These are phyloP conservation scores for Pangasius djambal DNA, from an alignment of 2,797 vertebrate species.

Conservation along the genomic window DNA sequence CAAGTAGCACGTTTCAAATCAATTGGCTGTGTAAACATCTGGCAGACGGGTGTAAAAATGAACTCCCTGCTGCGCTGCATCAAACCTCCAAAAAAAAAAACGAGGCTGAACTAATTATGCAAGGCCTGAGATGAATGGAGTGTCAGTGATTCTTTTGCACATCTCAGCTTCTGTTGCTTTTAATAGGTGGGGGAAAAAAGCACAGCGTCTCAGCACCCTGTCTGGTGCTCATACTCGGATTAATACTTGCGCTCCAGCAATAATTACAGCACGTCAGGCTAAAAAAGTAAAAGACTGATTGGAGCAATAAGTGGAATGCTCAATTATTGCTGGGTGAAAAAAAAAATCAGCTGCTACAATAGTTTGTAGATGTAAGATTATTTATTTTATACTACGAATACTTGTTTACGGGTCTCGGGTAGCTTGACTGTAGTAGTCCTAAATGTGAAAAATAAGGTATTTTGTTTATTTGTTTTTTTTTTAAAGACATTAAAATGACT, in stretches of 20 bases:
- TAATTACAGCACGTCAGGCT: constrained; percentile 14
- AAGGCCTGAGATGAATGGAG: constrained; percentile 40
- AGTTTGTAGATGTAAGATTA: neutral
- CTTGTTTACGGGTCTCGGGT: neutral
- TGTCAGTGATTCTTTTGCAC: constrained; percentile 36
- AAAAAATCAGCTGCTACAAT: neutral
- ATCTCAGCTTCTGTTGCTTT: constrained; percentile 17
- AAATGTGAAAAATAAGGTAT: neutral
- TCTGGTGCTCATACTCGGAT: neutral
- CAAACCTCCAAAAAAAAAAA: constrained; percentile 29
- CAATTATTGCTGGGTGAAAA: neutral
- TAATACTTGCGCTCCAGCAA: neutral
- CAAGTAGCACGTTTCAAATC: constrained; percentile 26
- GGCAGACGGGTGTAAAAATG: constrained; percentile 43
- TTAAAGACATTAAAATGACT: neutral
- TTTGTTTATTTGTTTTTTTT: neutral
- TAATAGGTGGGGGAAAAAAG: neutral
- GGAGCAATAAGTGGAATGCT: constrained; percentile 11
- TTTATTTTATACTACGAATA: neutral
- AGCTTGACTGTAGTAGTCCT: neutral
- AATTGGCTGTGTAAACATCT: constrained; percentile 39
- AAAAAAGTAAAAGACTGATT: neutral
- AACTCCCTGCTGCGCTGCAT: constrained; percentile 40
- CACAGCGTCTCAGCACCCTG: neutral
- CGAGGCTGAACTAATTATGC: constrained; percentile 47